Evolutionary conservation across 2,888 invertebrate genomes (phyloP).

Genomic region (Andrena praecox): DNA sequence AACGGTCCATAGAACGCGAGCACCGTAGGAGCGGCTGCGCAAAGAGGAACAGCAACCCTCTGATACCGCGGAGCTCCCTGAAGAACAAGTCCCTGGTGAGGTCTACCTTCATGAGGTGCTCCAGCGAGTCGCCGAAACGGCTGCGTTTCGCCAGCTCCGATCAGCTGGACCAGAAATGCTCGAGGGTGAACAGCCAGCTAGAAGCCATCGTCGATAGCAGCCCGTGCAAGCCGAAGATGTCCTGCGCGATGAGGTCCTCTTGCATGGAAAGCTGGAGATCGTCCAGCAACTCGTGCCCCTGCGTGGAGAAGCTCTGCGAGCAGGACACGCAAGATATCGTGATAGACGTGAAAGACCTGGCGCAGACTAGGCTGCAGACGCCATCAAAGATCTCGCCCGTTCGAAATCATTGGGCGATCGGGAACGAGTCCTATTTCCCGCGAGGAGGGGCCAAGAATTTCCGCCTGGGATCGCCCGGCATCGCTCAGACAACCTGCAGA

Average conservation of each 20-base stretch:
- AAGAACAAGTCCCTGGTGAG: conserved; percentile 88
- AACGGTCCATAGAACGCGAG: conserved; percentile 86
- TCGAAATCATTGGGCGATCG: conserved; percentile 41
- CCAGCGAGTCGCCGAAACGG: conserved; percentile 94
- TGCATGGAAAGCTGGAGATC: conserved; percentile 80
- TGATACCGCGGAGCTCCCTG: conserved; percentile 88
- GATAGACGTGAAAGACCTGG: conserved; percentile 28
- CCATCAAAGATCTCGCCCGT: conserved; percentile 15
- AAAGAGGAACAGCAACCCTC: conserved; percentile 65
- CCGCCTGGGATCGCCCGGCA: conserved; percentile 55
- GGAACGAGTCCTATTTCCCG: conserved; percentile 49
- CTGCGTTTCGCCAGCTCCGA: conserved; percentile 91
- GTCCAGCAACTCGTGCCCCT: conserved; percentile 90
- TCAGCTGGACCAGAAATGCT: conserved; percentile 87
- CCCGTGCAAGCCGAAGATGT: conserved; percentile 85
- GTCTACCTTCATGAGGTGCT: conserved; percentile 87
- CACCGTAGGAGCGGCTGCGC: conserved; percentile 81
- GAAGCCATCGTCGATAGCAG: conserved; percentile 88
- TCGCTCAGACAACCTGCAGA: conserved; percentile 72
- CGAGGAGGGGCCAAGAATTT: conserved; percentile 45
- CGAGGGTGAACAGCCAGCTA: conserved; percentile 84
- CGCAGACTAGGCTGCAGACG: background rate
- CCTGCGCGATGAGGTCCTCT: conserved; percentile 82
- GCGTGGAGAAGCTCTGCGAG: conserved; percentile 87
- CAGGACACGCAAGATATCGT: conserved; percentile 44